Percentiles rank a stretch among this genome's conserved stretches.
These are phyloP conservation scores for Phrynocephalus forsythii DNA, from an alignment of 2,797 vertebrate genomes.

Conservation along the genomic window DNA sequence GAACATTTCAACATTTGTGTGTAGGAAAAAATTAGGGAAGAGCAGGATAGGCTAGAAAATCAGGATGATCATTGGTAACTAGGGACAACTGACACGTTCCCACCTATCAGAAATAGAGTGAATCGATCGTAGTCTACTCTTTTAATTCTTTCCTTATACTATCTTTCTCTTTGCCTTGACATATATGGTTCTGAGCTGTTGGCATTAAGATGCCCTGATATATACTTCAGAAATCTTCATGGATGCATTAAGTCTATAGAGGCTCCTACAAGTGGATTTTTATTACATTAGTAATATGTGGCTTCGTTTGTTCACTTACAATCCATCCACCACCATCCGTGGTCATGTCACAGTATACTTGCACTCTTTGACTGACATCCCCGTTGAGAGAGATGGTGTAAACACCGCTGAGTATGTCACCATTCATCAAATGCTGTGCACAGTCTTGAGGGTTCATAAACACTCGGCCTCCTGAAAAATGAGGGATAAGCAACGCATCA, in stretches of 20 bases:
- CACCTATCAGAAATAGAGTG: neutral
- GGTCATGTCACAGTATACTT: slow-evolving; percentile 97
- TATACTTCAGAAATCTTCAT: neutral
- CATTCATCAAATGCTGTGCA: slow-evolving; percentile 94
- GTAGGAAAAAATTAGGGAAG: neutral
- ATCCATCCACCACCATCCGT: slow-evolving; percentile 97
- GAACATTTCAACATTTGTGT: neutral
- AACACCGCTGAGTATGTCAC: slow-evolving; percentile 89
- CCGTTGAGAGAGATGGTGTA: slow-evolving; percentile 95
- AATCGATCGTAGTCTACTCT: neutral
- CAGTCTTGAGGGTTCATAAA: slow-evolving; percentile 97
- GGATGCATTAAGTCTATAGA: neutral
- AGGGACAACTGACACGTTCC: neutral
- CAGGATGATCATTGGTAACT: neutral
- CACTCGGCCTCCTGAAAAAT: slow-evolving; percentile 86
- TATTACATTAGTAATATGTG: neutral
- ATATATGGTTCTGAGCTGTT: neutral
- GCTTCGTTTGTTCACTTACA: slow-evolving; percentile 81
- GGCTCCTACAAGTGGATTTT: neutral
- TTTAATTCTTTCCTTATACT: neutral
- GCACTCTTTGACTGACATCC: slow-evolving; percentile 89
- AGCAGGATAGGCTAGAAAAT: neutral
- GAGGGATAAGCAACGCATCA: neutral
- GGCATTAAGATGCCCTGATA: neutral
- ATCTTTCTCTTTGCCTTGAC: neutral